These are phyloP conservation scores for Hoplodrina ambigua DNA, from an alignment of 2,888 invertebrate genomes.

Conservation along the genomic window DNA sequence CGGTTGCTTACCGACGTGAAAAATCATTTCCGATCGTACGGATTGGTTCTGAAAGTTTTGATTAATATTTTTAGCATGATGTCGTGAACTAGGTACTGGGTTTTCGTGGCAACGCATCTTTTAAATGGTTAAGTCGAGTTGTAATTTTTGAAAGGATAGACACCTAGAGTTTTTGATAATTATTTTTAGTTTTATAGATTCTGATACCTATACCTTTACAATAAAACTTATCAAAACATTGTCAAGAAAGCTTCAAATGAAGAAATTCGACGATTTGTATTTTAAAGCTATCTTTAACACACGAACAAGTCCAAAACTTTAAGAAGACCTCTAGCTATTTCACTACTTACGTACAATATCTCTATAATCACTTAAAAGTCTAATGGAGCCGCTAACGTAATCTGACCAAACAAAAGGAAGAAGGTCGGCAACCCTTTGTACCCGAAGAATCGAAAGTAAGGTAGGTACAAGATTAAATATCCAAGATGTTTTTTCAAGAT, in stretches of 20 bases:
- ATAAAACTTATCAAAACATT: too few relatives aligned
- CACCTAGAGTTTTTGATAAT: too few relatives aligned
- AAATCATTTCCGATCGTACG: conserved; percentile 16
- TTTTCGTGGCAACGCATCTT: not conserved
- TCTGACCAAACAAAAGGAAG: conserved; percentile 66
- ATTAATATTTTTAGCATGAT: conserved; percentile 17
- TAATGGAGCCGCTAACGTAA: conserved; percentile 69
- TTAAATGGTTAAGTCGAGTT: not conserved
- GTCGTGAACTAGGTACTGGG: not conserved
- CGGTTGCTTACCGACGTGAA: conserved; percentile 48
- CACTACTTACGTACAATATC: conserved; percentile 8
- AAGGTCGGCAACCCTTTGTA: conserved; percentile 65
- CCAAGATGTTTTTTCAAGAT: conserved; percentile 47
- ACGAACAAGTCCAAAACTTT: not conserved
- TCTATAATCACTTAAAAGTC: conserved; percentile 56
- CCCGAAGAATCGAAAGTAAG: conserved; percentile 55
- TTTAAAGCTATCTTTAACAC: too few relatives aligned
- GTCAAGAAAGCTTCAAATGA: too few relatives aligned
- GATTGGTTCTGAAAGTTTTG: conserved; percentile 13
- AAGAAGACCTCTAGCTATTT: not conserved
- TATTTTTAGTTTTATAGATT: too few relatives aligned
- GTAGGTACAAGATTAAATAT: conserved; percentile 53
- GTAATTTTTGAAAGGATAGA: not conserved
- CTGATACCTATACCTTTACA: too few relatives aligned
- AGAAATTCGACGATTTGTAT: too few relatives aligned